Evolutionary conservation across 2,888 invertebrate species (phyloP).

Genomic region (Tridacna gigas): DNA sequence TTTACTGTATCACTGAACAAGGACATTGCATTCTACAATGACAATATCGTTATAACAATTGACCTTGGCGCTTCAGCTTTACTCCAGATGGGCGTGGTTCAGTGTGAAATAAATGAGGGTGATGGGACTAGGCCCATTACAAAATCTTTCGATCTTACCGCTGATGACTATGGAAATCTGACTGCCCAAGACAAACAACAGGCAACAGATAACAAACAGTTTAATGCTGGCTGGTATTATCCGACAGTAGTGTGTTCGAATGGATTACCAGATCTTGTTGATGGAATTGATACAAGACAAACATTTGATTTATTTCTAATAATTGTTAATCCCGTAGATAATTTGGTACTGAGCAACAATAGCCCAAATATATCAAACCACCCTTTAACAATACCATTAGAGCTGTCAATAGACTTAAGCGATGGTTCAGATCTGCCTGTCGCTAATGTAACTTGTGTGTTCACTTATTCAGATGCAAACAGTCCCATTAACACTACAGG

Average conservation of each 20-base stretch:
- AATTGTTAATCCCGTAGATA: constrained; percentile 20
- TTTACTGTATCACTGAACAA: not conserved
- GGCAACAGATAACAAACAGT: not conserved
- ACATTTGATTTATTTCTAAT: not conserved
- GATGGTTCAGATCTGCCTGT: constrained; percentile 13
- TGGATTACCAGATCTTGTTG: constrained; percentile 16
- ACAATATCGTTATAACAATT: not conserved
- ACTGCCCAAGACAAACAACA: not conserved
- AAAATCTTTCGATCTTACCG: not conserved
- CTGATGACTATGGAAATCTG: not conserved
- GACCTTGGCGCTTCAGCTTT: not conserved
- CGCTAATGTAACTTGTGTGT: constrained; percentile 22
- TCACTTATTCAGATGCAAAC: constrained; percentile 11
- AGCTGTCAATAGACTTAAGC: constrained; percentile 4
- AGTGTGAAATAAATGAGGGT: not conserved
- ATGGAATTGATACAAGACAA: constrained; percentile 10
- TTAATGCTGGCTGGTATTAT: constrained; percentile 21
- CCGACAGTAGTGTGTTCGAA: constrained; percentile 11
- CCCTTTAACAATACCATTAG: not conserved
- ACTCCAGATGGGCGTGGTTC: not conserved
- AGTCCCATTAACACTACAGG: not conserved
- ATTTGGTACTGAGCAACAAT: not conserved
- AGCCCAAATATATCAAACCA: constrained; percentile 11
- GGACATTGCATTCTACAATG: not conserved
- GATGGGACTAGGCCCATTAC: not conserved